These are phyloP conservation scores for Dreissena rostriformis DNA, from an alignment of 1,140 invertebrate species.

Conservation along the genomic window DNA sequence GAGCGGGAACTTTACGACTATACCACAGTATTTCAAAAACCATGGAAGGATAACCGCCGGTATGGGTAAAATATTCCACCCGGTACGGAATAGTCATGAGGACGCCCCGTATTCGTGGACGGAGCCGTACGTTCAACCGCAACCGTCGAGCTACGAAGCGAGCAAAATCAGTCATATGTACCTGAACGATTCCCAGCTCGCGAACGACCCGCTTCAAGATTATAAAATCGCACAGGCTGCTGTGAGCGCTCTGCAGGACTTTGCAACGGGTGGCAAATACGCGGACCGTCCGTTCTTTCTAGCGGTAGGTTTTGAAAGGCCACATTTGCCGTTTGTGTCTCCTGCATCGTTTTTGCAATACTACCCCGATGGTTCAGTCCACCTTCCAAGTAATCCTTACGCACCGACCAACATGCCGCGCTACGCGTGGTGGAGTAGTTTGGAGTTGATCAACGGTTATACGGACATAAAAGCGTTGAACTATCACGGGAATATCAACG, in stretches of 20 bases:
- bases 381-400: not conserved
- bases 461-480: not conserved
- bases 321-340: conserved; percentile 66
- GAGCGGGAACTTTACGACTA: conserved; percentile 90
- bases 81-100: conserved; percentile 76
- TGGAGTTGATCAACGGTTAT: not conserved
- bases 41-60: conserved; percentile 90
- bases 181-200: not conserved
- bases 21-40: conserved; percentile 91
- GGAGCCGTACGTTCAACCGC: conserved; percentile 29
- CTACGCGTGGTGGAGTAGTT: not conserved
- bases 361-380: not conserved
- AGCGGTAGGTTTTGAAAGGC: conserved; percentile 16
- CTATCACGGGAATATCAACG: conserved; percentile 10
- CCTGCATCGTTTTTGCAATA: not conserved
- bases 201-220: conserved; percentile 6
- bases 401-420: conserved; percentile 17
- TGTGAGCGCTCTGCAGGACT: not conserved
- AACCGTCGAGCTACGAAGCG: not conserved
- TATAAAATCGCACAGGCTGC: conserved; percentile 2
- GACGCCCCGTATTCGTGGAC: conserved; percentile 59
- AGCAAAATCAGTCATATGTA: not conserved
- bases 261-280: conserved; percentile 1
- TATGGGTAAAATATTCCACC: conserved; percentile 91
- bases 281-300: conserved; percentile 9